Conservation (phyloP, 2,888 invertebrate species). For the Drosophila basisetae region DNA sequence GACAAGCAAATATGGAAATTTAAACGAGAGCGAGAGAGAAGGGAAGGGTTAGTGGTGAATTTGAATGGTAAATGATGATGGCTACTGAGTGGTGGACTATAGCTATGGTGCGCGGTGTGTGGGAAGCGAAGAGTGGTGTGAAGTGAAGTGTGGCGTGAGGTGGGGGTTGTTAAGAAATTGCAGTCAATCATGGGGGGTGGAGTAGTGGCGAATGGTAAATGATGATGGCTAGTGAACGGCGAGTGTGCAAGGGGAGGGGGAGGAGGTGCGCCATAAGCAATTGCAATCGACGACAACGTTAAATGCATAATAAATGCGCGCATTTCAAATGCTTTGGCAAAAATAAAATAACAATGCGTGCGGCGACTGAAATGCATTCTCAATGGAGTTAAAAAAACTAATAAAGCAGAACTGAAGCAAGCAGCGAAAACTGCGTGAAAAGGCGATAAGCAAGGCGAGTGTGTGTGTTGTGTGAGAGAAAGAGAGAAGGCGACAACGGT, state of each 20-base stretch:
- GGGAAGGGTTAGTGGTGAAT: conserved; percentile 25
- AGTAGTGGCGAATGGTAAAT: conserved; percentile 16
- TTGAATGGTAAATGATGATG: conserved; percentile 33
- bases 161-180: neutral
- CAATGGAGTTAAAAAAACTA: conserved; percentile 64
- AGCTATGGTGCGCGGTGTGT: neutral
- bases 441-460: conserved; percentile 46
- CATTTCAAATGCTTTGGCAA: conserved; percentile 56
- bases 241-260: conserved; percentile 7
- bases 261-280: conserved; percentile 14
- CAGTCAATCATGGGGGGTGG: neutral
- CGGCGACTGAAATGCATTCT: conserved; percentile 73
- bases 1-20: conserved; percentile 79
- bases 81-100: conserved; percentile 3
- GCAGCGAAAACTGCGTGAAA: conserved; percentile 10
- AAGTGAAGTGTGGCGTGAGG: neutral
- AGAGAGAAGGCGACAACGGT: conserved; percentile 16
- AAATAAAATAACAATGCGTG: conserved; percentile 64
- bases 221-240: conserved; percentile 17
- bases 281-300: conserved; percentile 70
- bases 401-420: conserved; percentile 26
- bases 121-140: neutral
- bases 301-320: conserved; percentile 80
- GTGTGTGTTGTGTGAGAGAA: neutral
- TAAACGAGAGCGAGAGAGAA: conserved; percentile 5